These are phyloP conservation scores for Leptocoma aspasia DNA, from an alignment of 2,113 vertebrate genomes.

Conservation along the genomic window DNA sequence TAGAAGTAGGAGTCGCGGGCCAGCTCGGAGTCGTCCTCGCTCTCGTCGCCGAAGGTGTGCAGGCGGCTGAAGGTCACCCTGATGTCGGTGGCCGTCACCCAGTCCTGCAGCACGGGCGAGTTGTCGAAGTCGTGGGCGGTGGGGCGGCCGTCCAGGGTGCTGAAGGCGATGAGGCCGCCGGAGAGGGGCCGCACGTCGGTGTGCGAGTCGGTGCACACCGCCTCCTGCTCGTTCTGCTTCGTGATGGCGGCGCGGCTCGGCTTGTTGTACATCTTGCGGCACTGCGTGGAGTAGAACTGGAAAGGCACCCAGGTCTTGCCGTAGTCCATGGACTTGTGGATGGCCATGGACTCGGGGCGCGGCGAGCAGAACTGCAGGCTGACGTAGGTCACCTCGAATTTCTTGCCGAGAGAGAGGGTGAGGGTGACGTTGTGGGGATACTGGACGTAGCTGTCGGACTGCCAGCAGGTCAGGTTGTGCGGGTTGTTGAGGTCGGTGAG, in stretches of 20 bases:
- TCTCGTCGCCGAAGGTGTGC: conserved; percentile 93
- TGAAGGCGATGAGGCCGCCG: conserved; percentile 97
- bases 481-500: conserved; percentile 98
- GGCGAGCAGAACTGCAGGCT: conserved; percentile 98
- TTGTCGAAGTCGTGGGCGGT: conserved; percentile 99
- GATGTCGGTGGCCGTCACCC: conserved; percentile 98
- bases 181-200: conserved; percentile 91
- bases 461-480: conserved; percentile 99
- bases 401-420: conserved; percentile 90
- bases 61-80: conserved; percentile 90
- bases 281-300: conserved; percentile 96
- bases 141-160: conserved; percentile 95
- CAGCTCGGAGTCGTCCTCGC: conserved; percentile 93
- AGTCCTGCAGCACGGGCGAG: conserved; percentile 98
- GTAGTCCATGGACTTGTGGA: conserved; percentile 98
- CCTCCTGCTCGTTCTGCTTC: conserved; percentile 99
- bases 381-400: conserved; percentile 98
- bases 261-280: conserved; percentile 93
- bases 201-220: conserved; percentile 96
- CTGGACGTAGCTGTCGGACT: conserved; percentile 92
- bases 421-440: conserved; percentile 93
- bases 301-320: conserved; percentile 96
- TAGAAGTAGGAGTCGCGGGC: conserved; percentile 95
- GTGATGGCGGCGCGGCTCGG: conserved; percentile 90
- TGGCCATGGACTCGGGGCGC: conserved; percentile 94